Percentiles rank a stretch among this genome's conserved stretches.
Evolutionary conservation across 2,797 vertebrate genomes (phyloP).

Genomic region (Ibycter americanus): DNA sequence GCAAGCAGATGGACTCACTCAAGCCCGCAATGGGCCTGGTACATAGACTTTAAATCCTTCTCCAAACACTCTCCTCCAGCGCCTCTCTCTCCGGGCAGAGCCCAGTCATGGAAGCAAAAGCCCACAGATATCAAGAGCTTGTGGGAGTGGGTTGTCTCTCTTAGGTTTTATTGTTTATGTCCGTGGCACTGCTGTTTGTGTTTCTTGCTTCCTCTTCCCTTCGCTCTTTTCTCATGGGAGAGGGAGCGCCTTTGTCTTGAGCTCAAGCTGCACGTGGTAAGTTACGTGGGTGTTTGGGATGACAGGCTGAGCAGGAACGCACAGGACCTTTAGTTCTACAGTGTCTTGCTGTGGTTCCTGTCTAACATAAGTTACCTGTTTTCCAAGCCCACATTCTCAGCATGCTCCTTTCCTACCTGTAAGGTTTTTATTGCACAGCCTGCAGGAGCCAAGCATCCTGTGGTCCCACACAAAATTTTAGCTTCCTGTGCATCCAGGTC

Average conservation of each 20-base stretch:
- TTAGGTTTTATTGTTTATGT: not conserved
- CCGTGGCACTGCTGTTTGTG: not conserved
- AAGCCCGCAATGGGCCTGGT: not conserved
- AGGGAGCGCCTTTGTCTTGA: not conserved
- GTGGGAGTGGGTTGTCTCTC: not conserved
- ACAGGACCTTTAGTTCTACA: not conserved
- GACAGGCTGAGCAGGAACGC: not conserved
- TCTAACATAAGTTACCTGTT: not conserved
- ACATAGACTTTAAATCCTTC: not conserved
- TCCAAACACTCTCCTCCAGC: not conserved
- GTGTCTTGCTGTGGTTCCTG: not conserved
- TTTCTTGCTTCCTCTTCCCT: not conserved
- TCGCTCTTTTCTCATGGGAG: not conserved
- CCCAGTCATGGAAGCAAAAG: not conserved
- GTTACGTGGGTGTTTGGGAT: not conserved
- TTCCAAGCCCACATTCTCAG: not conserved
- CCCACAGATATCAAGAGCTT: not conserved
- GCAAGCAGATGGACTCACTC: not conserved
- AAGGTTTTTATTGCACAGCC: not conserved
- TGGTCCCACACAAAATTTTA: not conserved
- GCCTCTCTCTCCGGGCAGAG: not conserved
- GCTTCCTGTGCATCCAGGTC: not conserved
- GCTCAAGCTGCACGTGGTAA: rapidly evolving
- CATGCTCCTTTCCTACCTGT: not conserved
- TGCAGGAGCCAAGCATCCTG: not conserved